These are phyloP conservation scores for Drosophila prolongata DNA, from an alignment of 2,888 invertebrate genomes.

Conservation along the genomic window DNA sequence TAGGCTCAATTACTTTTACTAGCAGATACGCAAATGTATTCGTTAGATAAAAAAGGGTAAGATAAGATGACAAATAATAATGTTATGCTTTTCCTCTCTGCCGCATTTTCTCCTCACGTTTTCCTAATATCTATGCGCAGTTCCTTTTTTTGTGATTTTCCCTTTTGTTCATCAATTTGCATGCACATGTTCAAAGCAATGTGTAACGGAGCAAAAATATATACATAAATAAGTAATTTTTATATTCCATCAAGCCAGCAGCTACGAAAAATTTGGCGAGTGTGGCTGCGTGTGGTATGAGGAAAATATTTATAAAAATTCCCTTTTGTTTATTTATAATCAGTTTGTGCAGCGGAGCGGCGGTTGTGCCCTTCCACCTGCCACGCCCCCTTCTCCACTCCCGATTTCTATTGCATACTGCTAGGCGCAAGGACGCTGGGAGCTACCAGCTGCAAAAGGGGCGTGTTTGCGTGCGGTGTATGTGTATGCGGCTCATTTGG, in stretches of 20 bases:
- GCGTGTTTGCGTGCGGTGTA: slow-evolving; percentile 12
- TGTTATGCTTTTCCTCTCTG: neutral
- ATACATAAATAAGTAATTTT: slow-evolving; percentile 66
- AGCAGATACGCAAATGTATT: neutral
- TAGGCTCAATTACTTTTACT: too few relatives aligned
- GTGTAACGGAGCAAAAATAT: slow-evolving; percentile 60
- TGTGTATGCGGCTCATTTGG: slow-evolving; percentile 64
- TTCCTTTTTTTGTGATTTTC: slow-evolving; percentile 27
- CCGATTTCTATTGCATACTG: slow-evolving; percentile 53
- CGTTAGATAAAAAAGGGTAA: neutral
- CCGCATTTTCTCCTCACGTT: slow-evolving; percentile 13
- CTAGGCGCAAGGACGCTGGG: slow-evolving; percentile 51
- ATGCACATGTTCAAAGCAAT: slow-evolving; percentile 43
- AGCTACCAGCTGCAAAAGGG: slow-evolving; percentile 8
- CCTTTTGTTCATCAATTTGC: slow-evolving; percentile 33
- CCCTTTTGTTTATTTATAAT: slow-evolving; percentile 81
- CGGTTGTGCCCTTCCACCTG: slow-evolving; percentile 29
- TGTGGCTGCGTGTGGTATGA: slow-evolving; percentile 24
- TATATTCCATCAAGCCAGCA: slow-evolving; percentile 53
- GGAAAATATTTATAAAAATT: slow-evolving; percentile 69
- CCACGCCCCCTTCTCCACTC: slow-evolving; percentile 9
- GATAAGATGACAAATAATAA: neutral
- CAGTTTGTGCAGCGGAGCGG: slow-evolving; percentile 75
- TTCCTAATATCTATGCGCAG: slow-evolving; percentile 45
- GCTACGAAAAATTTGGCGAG: slow-evolving; percentile 13